These are phyloP conservation scores for Diploptera punctata DNA, from an alignment of 2,888 invertebrate species.

Conservation along the genomic window DNA sequence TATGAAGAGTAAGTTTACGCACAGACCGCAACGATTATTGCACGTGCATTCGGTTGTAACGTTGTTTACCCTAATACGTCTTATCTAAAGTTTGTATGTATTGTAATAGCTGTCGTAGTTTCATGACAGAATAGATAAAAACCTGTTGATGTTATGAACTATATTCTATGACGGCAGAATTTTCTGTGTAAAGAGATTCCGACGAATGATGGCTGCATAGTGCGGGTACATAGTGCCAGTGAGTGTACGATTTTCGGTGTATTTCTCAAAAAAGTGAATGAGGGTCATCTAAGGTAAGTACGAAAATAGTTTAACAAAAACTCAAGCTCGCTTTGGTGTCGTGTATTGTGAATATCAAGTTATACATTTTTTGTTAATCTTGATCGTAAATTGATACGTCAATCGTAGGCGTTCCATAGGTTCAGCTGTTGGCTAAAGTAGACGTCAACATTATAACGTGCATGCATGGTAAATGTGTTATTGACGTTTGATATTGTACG, in stretches of 20 bases:
- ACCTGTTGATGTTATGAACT: constrained; percentile 18
- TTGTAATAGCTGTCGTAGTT: not conserved
- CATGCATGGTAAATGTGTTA: not conserved
- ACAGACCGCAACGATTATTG: not conserved
- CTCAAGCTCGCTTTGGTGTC: not conserved
- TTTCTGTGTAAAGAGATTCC: constrained; percentile 16
- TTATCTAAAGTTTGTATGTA: not conserved
- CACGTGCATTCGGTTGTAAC: constrained; percentile 2
- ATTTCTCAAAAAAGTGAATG: constrained; percentile 28
- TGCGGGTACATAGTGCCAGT: constrained; percentile 19
- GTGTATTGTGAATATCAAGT: not conserved
- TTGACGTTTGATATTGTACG: constrained; percentile 1
- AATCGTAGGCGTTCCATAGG: constrained; percentile 20
- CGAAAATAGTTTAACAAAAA: not conserved
- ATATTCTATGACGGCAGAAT: constrained; percentile 23
- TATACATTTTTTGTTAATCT: not conserved
- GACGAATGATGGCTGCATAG: constrained; percentile 28
- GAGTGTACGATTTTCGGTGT: constrained; percentile 26
- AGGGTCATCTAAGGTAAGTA: constrained; percentile 25
- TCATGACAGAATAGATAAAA: not conserved
- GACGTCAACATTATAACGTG: constrained; percentile 28
- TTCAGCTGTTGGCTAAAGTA: constrained; percentile 24
- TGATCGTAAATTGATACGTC: not conserved
- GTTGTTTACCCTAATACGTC: not conserved
- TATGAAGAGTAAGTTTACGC: constrained; percentile 7